Evolutionary conservation across 30 jellyfish, hydroid and myxozoan genomes (phyloP).

Genomic region (Phacellophora camtschatica): DNA sequence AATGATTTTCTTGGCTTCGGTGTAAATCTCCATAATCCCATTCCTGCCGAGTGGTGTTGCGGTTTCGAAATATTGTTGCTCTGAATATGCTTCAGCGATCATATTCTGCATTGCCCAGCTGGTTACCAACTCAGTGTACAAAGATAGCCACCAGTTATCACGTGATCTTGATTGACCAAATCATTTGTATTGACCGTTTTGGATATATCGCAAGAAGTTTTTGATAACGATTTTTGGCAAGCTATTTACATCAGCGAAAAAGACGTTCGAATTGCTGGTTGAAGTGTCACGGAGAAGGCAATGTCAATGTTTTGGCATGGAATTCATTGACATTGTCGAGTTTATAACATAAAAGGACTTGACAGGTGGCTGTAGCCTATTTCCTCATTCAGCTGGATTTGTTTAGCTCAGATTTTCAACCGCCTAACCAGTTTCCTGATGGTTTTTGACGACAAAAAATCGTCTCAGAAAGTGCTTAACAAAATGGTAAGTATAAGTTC

Average conservation of each 20-base stretch:
- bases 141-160: conserved; percentile 60
- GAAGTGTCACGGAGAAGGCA: too few relatives aligned
- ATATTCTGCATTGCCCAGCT: conserved; percentile 48
- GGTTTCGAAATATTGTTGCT: neutral
- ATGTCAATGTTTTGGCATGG: too few relatives aligned
- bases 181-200: conserved; percentile 2
- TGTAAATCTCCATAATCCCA: too few relatives aligned
- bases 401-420: neutral
- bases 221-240: too few relatives aligned
- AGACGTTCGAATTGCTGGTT: too few relatives aligned
- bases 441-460: conserved; percentile 27
- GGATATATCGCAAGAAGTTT: too few relatives aligned
- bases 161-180: conserved; percentile 28
- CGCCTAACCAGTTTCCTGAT: conserved; percentile 15
- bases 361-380: too few relatives aligned
- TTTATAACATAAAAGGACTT: too few relatives aligned
- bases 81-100: conserved; percentile 12
- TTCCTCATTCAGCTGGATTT: neutral
- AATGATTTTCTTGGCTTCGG: too few relatives aligned
- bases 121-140: conserved; percentile 33
- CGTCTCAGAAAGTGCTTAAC: neutral
- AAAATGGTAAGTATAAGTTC: conserved; percentile 9
- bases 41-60: too few relatives aligned
- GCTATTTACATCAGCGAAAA: too few relatives aligned
- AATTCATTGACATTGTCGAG: too few relatives aligned